These are phyloP conservation scores for Beroe ovata DNA, from an alignment of 37 sponge, comb jelly and placozoan species.

Conservation along the genomic window DNA sequence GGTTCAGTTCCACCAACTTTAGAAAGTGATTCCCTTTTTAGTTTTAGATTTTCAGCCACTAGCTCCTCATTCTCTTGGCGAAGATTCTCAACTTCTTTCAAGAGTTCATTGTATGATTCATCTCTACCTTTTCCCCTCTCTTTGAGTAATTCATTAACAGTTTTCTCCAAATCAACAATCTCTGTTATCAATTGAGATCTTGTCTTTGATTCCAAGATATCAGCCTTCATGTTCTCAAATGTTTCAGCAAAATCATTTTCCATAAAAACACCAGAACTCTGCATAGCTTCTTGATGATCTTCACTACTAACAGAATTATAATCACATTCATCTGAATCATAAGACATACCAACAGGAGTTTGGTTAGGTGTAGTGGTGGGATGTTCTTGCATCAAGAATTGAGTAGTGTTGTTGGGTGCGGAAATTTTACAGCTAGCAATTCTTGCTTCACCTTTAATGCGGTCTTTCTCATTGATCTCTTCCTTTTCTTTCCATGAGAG, in stretches of 20 bases:
- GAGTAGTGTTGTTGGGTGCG: constrained; percentile 63
- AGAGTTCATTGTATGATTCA: constrained; percentile 28
- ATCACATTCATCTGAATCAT: constrained; percentile 49
- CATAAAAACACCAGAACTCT: constrained; percentile 50
- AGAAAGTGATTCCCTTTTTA: background rate
- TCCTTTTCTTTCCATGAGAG: constrained; percentile 60
- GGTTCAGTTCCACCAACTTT: background rate
- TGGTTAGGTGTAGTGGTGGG: constrained; percentile 48
- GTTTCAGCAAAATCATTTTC: constrained; percentile 66
- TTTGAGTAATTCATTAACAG: constrained; percentile 15
- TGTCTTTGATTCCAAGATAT: constrained; percentile 57
- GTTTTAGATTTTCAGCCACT: background rate
- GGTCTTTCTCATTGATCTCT: constrained; percentile 36
- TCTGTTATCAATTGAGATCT: constrained; percentile 39
- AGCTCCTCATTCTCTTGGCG: background rate
- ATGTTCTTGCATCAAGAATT: constrained; percentile 54
- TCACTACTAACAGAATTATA: constrained; percentile 31
- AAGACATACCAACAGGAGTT: constrained; percentile 59
- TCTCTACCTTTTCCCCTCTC: constrained; percentile 11
- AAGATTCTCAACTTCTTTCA: background rate
- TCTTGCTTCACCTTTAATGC: constrained; percentile 33
- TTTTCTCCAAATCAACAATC: constrained; percentile 31
- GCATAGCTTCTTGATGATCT: background rate
- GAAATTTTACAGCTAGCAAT: constrained; percentile 35
- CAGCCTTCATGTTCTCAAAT: constrained; percentile 65